Evolutionary conservation across 2,888 invertebrate species (phyloP).

Genomic region (Prosopocoilus inquinatus): DNA sequence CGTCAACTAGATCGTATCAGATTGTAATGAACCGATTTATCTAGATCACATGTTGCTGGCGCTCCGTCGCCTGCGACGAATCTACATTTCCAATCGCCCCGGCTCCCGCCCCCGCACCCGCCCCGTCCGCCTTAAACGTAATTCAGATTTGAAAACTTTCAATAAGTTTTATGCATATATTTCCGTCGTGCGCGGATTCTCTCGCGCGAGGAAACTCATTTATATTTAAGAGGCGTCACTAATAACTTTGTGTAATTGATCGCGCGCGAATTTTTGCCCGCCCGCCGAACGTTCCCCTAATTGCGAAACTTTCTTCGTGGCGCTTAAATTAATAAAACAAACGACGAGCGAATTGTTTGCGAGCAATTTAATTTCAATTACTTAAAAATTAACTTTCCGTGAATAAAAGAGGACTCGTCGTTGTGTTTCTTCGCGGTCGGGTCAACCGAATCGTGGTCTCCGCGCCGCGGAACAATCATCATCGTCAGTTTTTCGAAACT

Average conservation of each 20-base stretch:
- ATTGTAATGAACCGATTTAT: slow-evolving; percentile 39
- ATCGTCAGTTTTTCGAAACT: too few relatives aligned
- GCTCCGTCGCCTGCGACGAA: slow-evolving; percentile 25
- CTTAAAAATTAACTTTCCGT: too few relatives aligned
- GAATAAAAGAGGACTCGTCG: too few relatives aligned
- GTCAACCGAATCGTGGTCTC: too few relatives aligned
- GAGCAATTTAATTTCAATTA: not conserved
- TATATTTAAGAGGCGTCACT: slow-evolving; percentile 24
- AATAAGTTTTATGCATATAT: slow-evolving; percentile 31
- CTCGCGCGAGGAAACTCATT: slow-evolving; percentile 24
- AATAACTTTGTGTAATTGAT: slow-evolving; percentile 18
- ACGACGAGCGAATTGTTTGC: not conserved
- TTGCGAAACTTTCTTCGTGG: slow-evolving; percentile 8
- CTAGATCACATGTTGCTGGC: slow-evolving; percentile 36
- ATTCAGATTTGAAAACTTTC: slow-evolving; percentile 36
- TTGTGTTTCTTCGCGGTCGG: too few relatives aligned
- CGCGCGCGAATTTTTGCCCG: slow-evolving; percentile 2
- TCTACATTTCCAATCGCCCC: slow-evolving; percentile 36
- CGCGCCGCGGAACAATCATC: too few relatives aligned
- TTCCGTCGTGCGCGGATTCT: slow-evolving; percentile 22
- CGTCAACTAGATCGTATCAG: slow-evolving; percentile 30
- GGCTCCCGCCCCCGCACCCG: too few relatives aligned
- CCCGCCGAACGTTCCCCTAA: slow-evolving; percentile 20
- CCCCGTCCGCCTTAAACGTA: slow-evolving; percentile 30
- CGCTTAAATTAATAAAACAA: slow-evolving; percentile 1